Percentiles rank a stretch among this genome's conserved stretches.
phyloP scores from a whole-genome alignment of 2,888 invertebrate genomes.

The Drosophila eohydei region DNA sequence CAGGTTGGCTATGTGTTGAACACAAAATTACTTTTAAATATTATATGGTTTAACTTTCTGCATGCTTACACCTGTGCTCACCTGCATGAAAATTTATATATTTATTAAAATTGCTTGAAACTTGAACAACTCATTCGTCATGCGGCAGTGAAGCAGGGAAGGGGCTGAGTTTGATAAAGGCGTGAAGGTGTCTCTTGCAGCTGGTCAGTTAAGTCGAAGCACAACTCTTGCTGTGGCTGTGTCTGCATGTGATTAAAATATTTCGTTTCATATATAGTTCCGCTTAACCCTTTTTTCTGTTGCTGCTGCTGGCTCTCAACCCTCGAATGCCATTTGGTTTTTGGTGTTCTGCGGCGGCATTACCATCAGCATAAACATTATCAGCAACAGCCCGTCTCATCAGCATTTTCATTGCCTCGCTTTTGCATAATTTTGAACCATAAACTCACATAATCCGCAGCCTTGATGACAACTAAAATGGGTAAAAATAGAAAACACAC shows the following conservation, averaged over 20 bases:
- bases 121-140: conserved; percentile 67
- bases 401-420: conserved; percentile 43
- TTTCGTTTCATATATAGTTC: conserved; percentile 15
- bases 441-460: conserved; percentile 75
- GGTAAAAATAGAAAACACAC: conserved; percentile 25
- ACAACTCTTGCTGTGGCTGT: too few relatives aligned
- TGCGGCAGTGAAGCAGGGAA: conserved; percentile 52
- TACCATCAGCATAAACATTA: conserved; percentile 48
- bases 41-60: conserved; percentile 44
- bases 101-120: conserved; percentile 44
- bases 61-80: conserved; percentile 48
- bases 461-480: conserved; percentile 66
- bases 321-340: conserved; percentile 13
- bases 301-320: not conserved
- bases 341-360: conserved; percentile 31
- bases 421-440: conserved; percentile 72
- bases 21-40: conserved; percentile 44
- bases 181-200: conserved; percentile 11
- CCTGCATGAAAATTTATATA: conserved; percentile 5
- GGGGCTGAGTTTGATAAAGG: conserved; percentile 40
- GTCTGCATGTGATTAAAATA: conserved; percentile 62
- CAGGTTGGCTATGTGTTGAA: conserved; percentile 54
- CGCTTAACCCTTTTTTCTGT: conserved; percentile 14
- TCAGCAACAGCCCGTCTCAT: conserved; percentile 35
- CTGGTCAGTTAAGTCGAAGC: conserved; percentile 35